Evolutionary conservation across 1,140 invertebrate genomes (phyloP).

Genomic region (Temnothorax nylanderi): DNA sequence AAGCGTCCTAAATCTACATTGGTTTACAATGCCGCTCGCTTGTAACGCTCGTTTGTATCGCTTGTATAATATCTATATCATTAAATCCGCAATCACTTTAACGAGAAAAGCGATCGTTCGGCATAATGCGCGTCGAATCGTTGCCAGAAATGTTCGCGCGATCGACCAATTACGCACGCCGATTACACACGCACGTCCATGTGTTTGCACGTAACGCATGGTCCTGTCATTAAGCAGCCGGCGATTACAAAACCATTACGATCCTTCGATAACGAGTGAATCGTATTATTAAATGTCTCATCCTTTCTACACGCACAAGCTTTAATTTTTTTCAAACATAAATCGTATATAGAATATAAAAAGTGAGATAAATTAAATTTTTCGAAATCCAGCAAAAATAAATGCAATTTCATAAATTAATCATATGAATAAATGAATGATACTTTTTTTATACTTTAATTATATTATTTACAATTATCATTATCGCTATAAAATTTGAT

Average conservation of each 20-base stretch:
- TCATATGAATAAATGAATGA: neutral
- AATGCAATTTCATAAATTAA: neutral
- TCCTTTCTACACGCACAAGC: neutral
- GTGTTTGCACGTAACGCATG: conserved; percentile 11
- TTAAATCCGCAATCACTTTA: conserved; percentile 22
- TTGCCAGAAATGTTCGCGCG: conserved; percentile 46
- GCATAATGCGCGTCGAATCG: conserved; percentile 40
- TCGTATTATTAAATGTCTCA: neutral
- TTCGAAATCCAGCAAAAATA: neutral
- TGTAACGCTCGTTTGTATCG: conserved; percentile 16
- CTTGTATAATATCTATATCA: conserved; percentile 15
- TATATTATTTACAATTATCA: neutral
- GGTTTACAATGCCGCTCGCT: neutral
- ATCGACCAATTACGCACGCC: conserved; percentile 47
- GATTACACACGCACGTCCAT: conserved; percentile 49
- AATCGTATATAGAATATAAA: neutral
- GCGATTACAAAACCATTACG: neutral
- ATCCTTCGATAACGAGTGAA: neutral
- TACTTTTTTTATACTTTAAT: neutral
- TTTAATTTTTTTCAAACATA: neutral
- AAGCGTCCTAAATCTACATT: neutral
- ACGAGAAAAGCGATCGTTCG: conserved; percentile 37
- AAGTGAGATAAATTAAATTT: neutral
- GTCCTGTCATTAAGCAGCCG: conserved; percentile 21
- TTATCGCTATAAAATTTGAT: neutral